Conservation (phyloP, 2,113 vertebrate genomes). For the Puma concolor region DNA sequence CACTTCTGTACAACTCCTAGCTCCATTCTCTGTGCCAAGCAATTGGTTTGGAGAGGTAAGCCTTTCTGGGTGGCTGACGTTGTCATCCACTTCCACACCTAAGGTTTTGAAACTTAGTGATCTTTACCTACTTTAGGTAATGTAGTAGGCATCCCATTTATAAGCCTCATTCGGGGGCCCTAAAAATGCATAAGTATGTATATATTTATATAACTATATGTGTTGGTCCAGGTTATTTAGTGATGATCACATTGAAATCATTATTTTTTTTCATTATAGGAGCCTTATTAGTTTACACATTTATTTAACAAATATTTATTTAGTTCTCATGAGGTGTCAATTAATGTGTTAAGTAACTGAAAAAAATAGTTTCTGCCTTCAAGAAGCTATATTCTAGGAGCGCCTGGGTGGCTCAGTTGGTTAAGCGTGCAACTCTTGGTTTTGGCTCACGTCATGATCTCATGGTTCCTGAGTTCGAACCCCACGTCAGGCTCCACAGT, state of each 20-base stretch:
- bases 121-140: not conserved
- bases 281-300: not conserved
- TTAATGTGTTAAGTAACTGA: not conserved
- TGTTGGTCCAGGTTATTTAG: not conserved
- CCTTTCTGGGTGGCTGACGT: not conserved
- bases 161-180: not conserved
- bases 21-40: constrained; percentile 93
- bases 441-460: no score
- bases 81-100: not conserved
- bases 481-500: no score
- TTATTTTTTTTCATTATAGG: not conserved
- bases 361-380: not conserved
- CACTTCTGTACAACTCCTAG: constrained; percentile 92
- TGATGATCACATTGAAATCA: not conserved
- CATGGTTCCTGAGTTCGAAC: no score
- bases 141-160: not conserved
- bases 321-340: not conserved
- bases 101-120: not conserved
- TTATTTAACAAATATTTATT: not conserved
- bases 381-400: not conserved
- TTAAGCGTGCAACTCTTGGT: no score
- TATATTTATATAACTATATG: not conserved
- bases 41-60: constrained; percentile 93
- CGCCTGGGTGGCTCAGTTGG: no score
- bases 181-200: not conserved